Evolutionary conservation across 30 jellyfish, hydroid and myxozoan genomes (phyloP).

Genomic region (Sanderia malayensis): DNA sequence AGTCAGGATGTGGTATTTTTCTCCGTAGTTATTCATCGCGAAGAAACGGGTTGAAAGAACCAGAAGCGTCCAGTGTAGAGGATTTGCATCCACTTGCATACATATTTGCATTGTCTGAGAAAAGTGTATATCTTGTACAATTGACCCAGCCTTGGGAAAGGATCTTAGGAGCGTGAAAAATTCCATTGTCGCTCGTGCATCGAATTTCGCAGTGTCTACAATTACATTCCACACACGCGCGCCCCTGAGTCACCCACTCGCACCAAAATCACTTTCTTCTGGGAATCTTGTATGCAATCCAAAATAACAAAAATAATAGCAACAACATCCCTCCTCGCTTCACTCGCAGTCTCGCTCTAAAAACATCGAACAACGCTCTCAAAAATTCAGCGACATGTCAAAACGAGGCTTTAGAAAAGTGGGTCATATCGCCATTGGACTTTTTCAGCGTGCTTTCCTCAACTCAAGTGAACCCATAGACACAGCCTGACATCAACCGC

Average conservation of each 20-base stretch:
- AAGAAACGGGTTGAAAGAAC: slow-evolving; percentile 5
- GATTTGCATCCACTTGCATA: slow-evolving; percentile 10
- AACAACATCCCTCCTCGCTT: not conserved
- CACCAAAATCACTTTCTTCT: not conserved
- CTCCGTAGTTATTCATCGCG: not conserved
- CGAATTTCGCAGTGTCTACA: too few species aligned
- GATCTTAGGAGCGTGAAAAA: not conserved
- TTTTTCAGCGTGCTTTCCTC: too few species aligned
- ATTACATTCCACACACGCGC: too few species aligned
- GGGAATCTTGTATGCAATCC: not conserved
- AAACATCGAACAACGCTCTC: not conserved
- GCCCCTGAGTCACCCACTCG: not conserved
- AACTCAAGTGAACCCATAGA: too few species aligned
- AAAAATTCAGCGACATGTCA: too few species aligned
- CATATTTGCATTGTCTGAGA: not conserved
- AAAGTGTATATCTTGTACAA: not conserved
- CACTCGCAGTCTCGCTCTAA: not conserved
- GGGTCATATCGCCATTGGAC: too few species aligned
- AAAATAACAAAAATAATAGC: not conserved
- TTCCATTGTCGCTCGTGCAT: not conserved
- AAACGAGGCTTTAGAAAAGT: not conserved
- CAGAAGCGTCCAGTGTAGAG: slow-evolving; percentile 47
- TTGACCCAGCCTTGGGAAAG: not conserved
- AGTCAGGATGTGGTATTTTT: slow-evolving; percentile 68
- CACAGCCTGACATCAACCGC: not conserved